A percentile compares a stretch with the other conserved stretches of the same genome.
Evolutionary conservation across 2,113 vertebrate species (phyloP).

Genomic region (Carlito syrichta): DNA sequence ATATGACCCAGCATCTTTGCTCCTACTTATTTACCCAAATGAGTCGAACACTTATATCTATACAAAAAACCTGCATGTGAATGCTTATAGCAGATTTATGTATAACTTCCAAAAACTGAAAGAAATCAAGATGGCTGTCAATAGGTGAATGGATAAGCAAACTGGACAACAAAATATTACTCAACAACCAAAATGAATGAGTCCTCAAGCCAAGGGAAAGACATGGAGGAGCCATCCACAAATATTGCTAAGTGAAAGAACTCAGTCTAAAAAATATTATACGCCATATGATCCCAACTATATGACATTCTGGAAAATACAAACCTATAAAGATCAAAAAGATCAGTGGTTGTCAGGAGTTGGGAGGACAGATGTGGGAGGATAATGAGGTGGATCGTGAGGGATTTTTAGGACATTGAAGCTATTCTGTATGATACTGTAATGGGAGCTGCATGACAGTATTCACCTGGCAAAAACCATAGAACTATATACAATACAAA

Average conservation of each 20-base stretch:
- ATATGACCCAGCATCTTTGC: not conserved
- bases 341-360: not conserved
- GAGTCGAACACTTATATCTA: not conserved
- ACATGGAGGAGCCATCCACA: not conserved
- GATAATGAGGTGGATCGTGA: rapidly evolving
- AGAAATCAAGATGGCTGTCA: not conserved
- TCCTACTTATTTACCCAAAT: not conserved
- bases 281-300: not conserved
- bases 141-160: not conserved
- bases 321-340: not conserved
- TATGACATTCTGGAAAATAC: not conserved
- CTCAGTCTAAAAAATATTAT: not conserved
- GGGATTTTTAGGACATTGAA: not conserved
- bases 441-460: rapidly evolving
- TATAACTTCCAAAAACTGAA: not conserved
- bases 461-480: not conserved
- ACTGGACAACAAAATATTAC: not conserved
- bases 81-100: not conserved
- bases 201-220: not conserved
- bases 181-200: not conserved
- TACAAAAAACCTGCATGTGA: not conserved
- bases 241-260: not conserved
- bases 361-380: not conserved
- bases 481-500: not conserved
- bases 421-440: not conserved